Percentiles rank a stretch among this genome's conserved stretches.
Evolutionary conservation across 2,113 vertebrate species (phyloP).

Genomic region (Mugil cephalus): DNA sequence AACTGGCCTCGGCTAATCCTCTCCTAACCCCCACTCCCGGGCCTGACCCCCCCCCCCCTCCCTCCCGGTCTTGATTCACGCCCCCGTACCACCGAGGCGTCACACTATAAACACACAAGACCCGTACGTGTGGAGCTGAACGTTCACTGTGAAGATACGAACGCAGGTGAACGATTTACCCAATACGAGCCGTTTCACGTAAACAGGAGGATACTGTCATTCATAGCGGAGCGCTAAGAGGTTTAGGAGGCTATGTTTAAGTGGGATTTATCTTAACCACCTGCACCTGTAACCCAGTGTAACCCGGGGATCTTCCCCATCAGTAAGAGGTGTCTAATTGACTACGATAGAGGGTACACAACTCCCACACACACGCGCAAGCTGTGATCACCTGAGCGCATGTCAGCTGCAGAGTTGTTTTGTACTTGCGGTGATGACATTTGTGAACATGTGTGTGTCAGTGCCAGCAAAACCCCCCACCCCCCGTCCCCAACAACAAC

Average conservation of each 20-base stretch:
- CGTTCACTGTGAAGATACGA: slow-evolving; percentile 3
- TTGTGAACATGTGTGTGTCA: background rate
- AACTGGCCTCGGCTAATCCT: slow-evolving; percentile 83
- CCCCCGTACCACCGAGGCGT: slow-evolving; percentile 49
- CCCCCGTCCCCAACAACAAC: too few species aligned
- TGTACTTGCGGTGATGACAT: slow-evolving; percentile 27
- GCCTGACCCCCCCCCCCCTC: slow-evolving; percentile 72
- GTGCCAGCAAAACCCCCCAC: slow-evolving; percentile 47
- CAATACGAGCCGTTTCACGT: background rate
- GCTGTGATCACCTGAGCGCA: background rate
- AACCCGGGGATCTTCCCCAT: slow-evolving; percentile 29
- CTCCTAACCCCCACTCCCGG: slow-evolving; percentile 71
- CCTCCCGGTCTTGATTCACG: slow-evolving; percentile 62
- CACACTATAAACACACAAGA: slow-evolving; percentile 56
- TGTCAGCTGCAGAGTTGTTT: slow-evolving; percentile 4
- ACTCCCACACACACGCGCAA: background rate
- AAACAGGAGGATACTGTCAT: slow-evolving; percentile 10
- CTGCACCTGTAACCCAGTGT: slow-evolving; percentile 44
- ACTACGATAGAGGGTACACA: background rate
- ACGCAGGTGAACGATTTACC: background rate
- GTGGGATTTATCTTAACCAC: slow-evolving; percentile 71
- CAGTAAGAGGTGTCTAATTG: slow-evolving; percentile 41
- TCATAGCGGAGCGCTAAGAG: slow-evolving; percentile 53
- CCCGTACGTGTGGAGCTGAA: slow-evolving; percentile 1
- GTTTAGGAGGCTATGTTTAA: slow-evolving; percentile 61